Percentiles rank a stretch among this genome's conserved stretches.
Evolutionary conservation across 2,797 vertebrate species (phyloP).

Genomic region (Acanthiza pusilla): DNA sequence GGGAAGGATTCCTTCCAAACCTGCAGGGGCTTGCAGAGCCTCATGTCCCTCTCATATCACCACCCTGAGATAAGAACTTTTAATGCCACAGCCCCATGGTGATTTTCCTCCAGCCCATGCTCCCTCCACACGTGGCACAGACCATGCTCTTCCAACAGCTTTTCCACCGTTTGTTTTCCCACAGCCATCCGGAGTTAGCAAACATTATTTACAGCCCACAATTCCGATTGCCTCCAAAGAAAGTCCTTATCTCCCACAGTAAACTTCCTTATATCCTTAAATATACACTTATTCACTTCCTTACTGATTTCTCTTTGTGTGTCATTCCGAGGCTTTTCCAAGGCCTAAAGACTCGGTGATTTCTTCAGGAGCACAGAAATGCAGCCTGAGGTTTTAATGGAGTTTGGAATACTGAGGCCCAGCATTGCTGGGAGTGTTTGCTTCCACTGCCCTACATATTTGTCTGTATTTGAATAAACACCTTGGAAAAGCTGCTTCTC

Average conservation of each 20-base stretch:
- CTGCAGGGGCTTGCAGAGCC: accelerated
- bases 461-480: constrained; percentile 47
- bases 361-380: background rate
- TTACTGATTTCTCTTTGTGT: background rate
- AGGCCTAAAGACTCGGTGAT: background rate
- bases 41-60: background rate
- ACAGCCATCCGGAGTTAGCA: background rate
- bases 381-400: background rate
- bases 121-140: background rate
- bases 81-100: background rate
- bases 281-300: background rate
- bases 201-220: background rate
- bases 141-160: background rate
- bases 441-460: background rate
- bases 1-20: background rate
- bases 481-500: constrained; percentile 35
- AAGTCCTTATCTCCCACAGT: background rate
- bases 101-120: background rate
- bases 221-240: background rate
- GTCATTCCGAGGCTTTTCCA: background rate
- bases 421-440: background rate
- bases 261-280: background rate
- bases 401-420: background rate
- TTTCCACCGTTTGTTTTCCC: background rate
- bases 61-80: background rate